These are phyloP conservation scores for Bombylius discolor DNA, from an alignment of 2,888 invertebrate genomes.

Conservation along the genomic window DNA sequence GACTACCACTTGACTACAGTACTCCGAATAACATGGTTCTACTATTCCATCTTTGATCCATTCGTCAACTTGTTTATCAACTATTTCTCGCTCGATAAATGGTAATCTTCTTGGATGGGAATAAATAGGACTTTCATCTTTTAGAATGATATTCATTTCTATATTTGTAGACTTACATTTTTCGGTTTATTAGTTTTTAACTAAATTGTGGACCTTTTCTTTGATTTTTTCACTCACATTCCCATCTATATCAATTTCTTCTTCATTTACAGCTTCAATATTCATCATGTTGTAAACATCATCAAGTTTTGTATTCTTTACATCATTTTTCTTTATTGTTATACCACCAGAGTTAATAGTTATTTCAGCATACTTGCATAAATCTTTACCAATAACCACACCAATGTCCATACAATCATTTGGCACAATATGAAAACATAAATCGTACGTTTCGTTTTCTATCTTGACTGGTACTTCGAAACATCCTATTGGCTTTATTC, in stretches of 20 bases:
- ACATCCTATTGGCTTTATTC: not conserved
- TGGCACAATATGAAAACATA: not conserved
- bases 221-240: not conserved
- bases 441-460: constrained; percentile 1
- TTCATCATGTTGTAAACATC: no score
- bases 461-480: constrained; percentile 2
- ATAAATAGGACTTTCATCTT: constrained; percentile 21
- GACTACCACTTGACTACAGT: constrained; percentile 14
- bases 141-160: constrained; percentile 18
- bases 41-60: constrained; percentile 2
- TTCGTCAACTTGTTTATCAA: not conserved
- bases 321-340: not conserved
- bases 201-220: not conserved
- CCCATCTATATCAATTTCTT: no score
- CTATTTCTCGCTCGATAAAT: not conserved
- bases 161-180: not conserved
- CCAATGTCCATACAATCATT: not conserved
- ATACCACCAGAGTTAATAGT: not conserved
- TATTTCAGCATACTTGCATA: not conserved
- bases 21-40: constrained; percentile 3
- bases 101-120: constrained; percentile 4
- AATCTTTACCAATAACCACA: not conserved
- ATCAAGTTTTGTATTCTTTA: not conserved
- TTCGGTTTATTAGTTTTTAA: not conserved
- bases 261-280: no score